Evolutionary conservation across 2,113 vertebrate species (phyloP), one percentile per base, ranked within the genome.

Genomic region (Microcebus murinus): DNA sequence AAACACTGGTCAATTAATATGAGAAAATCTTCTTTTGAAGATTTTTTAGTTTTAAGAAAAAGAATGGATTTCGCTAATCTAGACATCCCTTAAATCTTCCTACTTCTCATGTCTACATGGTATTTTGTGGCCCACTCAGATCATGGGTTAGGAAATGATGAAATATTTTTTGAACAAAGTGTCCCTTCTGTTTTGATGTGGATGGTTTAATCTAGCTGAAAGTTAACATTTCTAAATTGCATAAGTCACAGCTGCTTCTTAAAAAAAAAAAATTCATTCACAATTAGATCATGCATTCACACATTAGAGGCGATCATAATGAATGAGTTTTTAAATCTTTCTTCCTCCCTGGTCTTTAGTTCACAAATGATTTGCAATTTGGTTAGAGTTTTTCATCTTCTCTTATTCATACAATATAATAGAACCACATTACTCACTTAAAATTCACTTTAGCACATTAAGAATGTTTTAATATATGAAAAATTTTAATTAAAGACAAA

Each of bases 211-310:
- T 82, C 71, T 48, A 71, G 14, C 12, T 82, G 11, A n/a, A 85
- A 86, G 74, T 96, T 92, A 77, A 90, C 18, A 84, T 74, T 91
- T 91, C 89, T 73, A 91, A 91, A 86, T 27, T 73, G 48, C 3
- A 0, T 42, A 96, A 92, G 48, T 85, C 55, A 67, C 79, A 94
- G 92, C n/a, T 94, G 82, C 55, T 83, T 4, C 76, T 88, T 86
- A 73, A 65, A 77, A 67, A 91, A 68, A 68, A 71, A 73, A 94
- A 87, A 79, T 31, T 61, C 83, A 91, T 52, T 97, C 87, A 90
- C 0, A 1, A 95, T 87, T 87, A 95, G 81, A 84, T 92, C 87
- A 76, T 57, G 70, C 73, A 57, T 74, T 90, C 68, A 42, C 77
- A 59, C 25, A 61, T 61, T 57, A 92, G 20, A 83, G 20, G 45